phyloP scores from a whole-genome alignment of 2,797 vertebrate species.

The Neosalanx taihuensis region DNA sequence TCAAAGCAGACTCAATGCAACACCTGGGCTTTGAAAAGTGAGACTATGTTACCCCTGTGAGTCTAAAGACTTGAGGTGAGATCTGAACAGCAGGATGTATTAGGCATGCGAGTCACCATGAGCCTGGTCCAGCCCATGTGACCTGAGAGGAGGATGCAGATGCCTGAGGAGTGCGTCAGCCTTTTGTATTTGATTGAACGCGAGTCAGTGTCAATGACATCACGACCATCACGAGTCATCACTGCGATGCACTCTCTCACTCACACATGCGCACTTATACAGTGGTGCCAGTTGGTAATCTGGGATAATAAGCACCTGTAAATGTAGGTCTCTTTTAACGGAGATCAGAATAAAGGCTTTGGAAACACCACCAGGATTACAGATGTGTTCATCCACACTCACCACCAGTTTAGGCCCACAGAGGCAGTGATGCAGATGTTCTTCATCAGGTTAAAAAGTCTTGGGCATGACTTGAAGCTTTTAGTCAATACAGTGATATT shows the following conservation, averaged over 20 bases:
- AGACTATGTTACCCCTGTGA: no score
- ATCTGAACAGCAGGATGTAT: neutral
- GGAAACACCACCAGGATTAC: neutral
- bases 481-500: neutral
- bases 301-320: neutral
- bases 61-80: no score
- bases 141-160: neutral
- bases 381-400: neutral
- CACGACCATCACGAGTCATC: slow-evolving; percentile 39
- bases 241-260: neutral
- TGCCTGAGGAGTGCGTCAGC: neutral
- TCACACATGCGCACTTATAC: neutral
- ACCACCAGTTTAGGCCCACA: neutral
- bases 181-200: slow-evolving; percentile 37
- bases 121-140: neutral
- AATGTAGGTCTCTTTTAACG: slow-evolving; percentile 2
- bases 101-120: neutral
- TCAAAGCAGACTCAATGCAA: no score
- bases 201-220: slow-evolving; percentile 28
- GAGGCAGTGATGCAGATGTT: neutral
- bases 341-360: slow-evolving; percentile 10
- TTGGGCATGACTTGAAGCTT: neutral
- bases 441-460: neutral
- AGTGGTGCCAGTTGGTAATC: neutral
- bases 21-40: neutral